phyloP scores from a whole-genome alignment of 2,888 invertebrate species.

The Linyphia triangularis region DNA sequence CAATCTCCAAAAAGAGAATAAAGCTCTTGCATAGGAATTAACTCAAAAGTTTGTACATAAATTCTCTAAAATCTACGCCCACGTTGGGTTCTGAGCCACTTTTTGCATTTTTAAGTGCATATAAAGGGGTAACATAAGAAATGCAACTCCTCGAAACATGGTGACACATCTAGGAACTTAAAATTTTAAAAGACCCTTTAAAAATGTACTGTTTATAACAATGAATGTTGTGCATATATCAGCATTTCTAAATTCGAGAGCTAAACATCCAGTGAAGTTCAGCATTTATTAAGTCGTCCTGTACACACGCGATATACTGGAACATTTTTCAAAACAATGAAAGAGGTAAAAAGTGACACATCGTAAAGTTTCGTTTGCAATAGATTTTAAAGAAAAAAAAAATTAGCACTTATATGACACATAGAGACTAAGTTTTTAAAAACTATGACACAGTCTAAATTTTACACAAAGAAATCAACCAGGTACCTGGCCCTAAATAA shows the following conservation, averaged over 20 bases:
- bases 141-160: slow-evolving; percentile 1
- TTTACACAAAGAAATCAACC: background rate
- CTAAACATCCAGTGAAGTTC: slow-evolving; percentile 18
- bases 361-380: slow-evolving; percentile 6
- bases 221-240: slow-evolving; percentile 28
- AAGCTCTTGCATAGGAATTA: slow-evolving; percentile 73
- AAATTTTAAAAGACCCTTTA: slow-evolving; percentile 15
- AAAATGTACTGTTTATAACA: slow-evolving; percentile 8
- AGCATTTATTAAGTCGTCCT: background rate
- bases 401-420: slow-evolving; percentile 10
- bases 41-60: slow-evolving; percentile 44
- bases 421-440: background rate
- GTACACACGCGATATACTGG: too few relatives aligned
- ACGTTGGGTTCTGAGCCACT: background rate
- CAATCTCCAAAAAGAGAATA: slow-evolving; percentile 66
- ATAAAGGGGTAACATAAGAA: background rate
- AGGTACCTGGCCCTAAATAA: slow-evolving; percentile 8
- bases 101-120: background rate
- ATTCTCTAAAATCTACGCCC: slow-evolving; percentile 29
- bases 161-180: slow-evolving; percentile 33
- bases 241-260: slow-evolving; percentile 28
- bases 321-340: slow-evolving; percentile 5
- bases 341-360: slow-evolving; percentile 16
- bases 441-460: slow-evolving; percentile 18
- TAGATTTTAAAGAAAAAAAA: background rate